Evolutionary conservation across 1,140 invertebrate species (phyloP).

Genomic region (Heliothis virescens): DNA sequence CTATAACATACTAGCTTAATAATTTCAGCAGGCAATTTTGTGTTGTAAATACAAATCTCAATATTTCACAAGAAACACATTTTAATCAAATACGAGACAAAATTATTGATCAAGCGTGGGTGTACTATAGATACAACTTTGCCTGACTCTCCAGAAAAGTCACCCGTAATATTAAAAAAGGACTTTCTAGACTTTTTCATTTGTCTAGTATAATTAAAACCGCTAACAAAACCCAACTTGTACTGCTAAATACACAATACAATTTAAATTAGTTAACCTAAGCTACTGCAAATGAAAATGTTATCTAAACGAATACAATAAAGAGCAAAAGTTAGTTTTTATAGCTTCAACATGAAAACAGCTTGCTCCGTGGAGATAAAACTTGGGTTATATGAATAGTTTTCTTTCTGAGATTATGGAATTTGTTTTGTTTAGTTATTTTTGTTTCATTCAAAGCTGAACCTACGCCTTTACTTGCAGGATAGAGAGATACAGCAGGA

Average conservation of each 20-base stretch:
- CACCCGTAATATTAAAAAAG: too few relatives aligned
- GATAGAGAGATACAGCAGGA: too few relatives aligned
- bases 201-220: not conserved
- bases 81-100: too few relatives aligned
- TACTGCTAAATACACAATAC: conserved; percentile 26
- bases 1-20: too few relatives aligned
- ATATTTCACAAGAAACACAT: too few relatives aligned
- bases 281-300: conserved; percentile 30
- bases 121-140: too few relatives aligned
- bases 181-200: too few relatives aligned
- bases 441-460: not conserved
- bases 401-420: not conserved
- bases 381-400: conserved; percentile 21
- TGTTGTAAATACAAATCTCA: too few relatives aligned
- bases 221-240: not conserved
- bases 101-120: too few relatives aligned
- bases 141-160: too few relatives aligned
- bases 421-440: not conserved
- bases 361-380: not conserved
- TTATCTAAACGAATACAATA: conserved; percentile 25
- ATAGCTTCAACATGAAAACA: not conserved
- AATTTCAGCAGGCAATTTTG: too few relatives aligned
- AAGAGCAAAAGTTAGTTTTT: conserved; percentile 23
- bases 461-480: too few relatives aligned
- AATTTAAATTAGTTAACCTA: conserved; percentile 26